These are phyloP conservation scores for Gadus macrocephalus DNA, from an alignment of 2,113 vertebrate genomes.

Conservation along the genomic window DNA sequence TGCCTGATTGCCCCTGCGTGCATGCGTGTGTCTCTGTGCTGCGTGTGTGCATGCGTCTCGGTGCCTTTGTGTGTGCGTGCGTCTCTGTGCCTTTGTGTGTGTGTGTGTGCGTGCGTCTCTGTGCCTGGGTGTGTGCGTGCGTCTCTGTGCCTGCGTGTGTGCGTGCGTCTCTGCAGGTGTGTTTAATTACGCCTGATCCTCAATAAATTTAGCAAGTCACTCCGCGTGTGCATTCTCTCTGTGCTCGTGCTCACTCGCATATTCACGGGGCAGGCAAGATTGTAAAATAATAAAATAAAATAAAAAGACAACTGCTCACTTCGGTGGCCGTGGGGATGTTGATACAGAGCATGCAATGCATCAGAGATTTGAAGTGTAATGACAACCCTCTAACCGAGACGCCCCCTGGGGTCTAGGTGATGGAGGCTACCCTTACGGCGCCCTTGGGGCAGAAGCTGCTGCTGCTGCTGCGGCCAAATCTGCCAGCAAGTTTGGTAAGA, in stretches of 20 bases:
- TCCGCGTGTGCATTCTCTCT: too few relatives aligned
- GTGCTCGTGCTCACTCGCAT: too few relatives aligned
- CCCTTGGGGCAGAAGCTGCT: constrained; percentile 39
- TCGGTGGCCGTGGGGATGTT: too few relatives aligned
- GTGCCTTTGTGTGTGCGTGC: background rate
- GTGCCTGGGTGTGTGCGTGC: background rate
- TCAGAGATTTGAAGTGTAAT: too few relatives aligned
- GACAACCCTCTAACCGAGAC: too few relatives aligned
- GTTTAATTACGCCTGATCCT: background rate
- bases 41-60: background rate
- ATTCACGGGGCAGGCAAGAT: too few relatives aligned
- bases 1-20: background rate
- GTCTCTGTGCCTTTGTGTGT: background rate
- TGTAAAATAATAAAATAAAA: too few relatives aligned
- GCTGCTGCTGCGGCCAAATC: constrained; percentile 40
- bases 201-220: too few relatives aligned
- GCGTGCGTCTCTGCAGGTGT: background rate
- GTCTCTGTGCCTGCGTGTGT: background rate
- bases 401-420: constrained; percentile 46
- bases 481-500: constrained; percentile 66
- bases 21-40: background rate
- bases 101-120: background rate
- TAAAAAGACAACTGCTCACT: too few relatives aligned
- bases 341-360: too few relatives aligned
- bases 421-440: constrained; percentile 57